Evolutionary conservation across 1,140 invertebrate genomes (phyloP).

Genomic region (Helicoverpa zea): DNA sequence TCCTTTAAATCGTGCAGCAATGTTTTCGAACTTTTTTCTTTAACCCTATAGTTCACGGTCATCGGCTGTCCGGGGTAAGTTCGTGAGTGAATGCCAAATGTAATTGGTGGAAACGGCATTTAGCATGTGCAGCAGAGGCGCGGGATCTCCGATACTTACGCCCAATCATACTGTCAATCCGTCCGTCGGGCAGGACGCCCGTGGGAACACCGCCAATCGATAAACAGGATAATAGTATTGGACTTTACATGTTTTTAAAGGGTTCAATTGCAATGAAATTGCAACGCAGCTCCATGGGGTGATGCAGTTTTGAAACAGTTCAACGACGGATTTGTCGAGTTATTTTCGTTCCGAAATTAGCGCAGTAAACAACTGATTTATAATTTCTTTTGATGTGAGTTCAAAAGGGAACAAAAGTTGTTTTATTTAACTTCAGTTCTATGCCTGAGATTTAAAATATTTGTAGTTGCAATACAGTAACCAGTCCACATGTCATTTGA

Average conservation of each 20-base stretch:
- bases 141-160: slow-evolving; percentile 64
- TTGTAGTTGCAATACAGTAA: neutral
- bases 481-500: slow-evolving; percentile 7
- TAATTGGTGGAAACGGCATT: slow-evolving; percentile 60
- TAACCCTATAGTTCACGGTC: slow-evolving; percentile 47
- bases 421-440: neutral
- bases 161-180: slow-evolving; percentile 72
- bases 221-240: slow-evolving; percentile 47
- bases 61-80: slow-evolving; percentile 55
- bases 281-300: neutral
- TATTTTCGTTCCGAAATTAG: neutral
- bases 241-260: slow-evolving; percentile 27
- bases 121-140: slow-evolving; percentile 58
- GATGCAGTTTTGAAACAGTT: neutral
- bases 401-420: slow-evolving; percentile 1
- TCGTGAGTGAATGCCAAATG: slow-evolving; percentile 67
- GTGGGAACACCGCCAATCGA: slow-evolving; percentile 63
- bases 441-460: neutral
- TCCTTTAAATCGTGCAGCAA: slow-evolving; percentile 28
- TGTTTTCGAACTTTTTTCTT: slow-evolving; percentile 40
- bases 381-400: neutral
- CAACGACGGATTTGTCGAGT: neutral
- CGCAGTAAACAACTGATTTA: neutral
- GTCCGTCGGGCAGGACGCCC: slow-evolving; percentile 56
- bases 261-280: slow-evolving; percentile 3